Conservation (phyloP, 2,888 invertebrate species). For the Charanyca ferruginea region DNA sequence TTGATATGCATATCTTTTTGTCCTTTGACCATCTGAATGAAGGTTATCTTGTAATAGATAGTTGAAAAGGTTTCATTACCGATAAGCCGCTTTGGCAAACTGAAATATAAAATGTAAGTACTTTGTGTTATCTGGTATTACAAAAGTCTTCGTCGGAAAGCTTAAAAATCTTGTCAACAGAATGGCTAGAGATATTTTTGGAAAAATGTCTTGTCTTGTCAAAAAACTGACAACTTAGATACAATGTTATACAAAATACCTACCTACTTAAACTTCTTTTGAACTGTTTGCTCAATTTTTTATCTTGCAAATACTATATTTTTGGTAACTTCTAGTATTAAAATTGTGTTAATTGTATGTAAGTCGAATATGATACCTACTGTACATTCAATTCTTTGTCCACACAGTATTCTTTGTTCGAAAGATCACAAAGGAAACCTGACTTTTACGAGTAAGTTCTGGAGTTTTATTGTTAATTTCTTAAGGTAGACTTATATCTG, state of each 20-base stretch:
- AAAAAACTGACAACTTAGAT: neutral
- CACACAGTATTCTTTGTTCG: too few species aligned
- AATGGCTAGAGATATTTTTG: slow-evolving; percentile 15
- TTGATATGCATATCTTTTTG: slow-evolving; percentile 9
- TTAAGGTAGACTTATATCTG: too few species aligned
- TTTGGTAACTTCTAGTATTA: neutral
- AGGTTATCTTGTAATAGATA: slow-evolving; percentile 21
- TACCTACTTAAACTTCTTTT: neutral
- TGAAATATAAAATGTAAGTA: slow-evolving; percentile 36
- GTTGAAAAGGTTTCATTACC: slow-evolving; percentile 47
- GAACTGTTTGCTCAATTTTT: neutral
- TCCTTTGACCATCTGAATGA: slow-evolving; percentile 15
- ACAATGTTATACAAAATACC: neutral
- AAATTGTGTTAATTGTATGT: too few species aligned
- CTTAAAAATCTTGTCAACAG: slow-evolving; percentile 26
- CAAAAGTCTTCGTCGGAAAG: slow-evolving; percentile 15
- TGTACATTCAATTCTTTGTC: too few species aligned
- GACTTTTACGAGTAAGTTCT: too few species aligned
- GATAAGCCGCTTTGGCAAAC: slow-evolving; percentile 49
- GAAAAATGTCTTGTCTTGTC: too few species aligned
- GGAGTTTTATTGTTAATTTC: too few species aligned
- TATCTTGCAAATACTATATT: neutral
- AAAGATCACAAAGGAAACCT: too few species aligned
- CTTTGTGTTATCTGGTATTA: slow-evolving; percentile 40
- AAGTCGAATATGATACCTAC: too few species aligned